Percentiles rank a stretch among this genome's conserved stretches.
phyloP scores from a whole-genome alignment of 2,113 vertebrate species.

The Sclerurus mexicanus region DNA sequence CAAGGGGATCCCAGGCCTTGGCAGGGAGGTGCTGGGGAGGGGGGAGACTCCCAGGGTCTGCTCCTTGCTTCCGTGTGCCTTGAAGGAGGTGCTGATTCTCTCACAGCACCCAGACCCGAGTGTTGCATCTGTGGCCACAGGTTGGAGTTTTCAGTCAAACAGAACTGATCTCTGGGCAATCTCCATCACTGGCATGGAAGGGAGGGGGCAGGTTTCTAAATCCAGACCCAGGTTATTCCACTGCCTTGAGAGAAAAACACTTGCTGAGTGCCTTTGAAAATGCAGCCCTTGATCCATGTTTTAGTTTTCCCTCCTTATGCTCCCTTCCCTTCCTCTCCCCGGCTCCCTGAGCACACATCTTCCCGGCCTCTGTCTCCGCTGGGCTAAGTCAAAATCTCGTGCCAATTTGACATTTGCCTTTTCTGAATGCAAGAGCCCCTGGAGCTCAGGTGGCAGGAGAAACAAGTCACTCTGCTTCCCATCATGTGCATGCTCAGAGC shows the following conservation, averaged over 20 bases:
- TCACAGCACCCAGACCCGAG: background rate
- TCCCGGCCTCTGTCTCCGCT: background rate
- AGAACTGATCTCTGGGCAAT: background rate
- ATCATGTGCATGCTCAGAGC: background rate
- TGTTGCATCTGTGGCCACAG: background rate
- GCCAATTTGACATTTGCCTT: background rate
- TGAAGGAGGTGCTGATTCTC: background rate
- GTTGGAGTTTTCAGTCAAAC: background rate
- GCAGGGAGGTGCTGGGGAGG: background rate
- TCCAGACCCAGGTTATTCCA: background rate
- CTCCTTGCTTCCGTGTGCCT: background rate
- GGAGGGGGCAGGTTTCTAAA: background rate
- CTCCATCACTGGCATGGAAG: background rate
- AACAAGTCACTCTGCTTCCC: background rate
- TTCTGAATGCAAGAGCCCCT: background rate
- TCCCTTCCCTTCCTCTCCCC: background rate
- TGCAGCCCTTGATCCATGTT: background rate
- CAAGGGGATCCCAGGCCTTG: background rate
- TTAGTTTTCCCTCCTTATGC: background rate
- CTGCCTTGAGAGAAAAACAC: background rate
- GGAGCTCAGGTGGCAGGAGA: background rate
- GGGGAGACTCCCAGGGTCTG: background rate
- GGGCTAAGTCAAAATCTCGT: background rate
- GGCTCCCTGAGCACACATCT: background rate
- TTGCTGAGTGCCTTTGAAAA: background rate